Percentiles rank a stretch among this genome's conserved stretches.
These are phyloP conservation scores for Metellina segmentata DNA, from an alignment of 2,888 invertebrate species.

Conservation along the genomic window DNA sequence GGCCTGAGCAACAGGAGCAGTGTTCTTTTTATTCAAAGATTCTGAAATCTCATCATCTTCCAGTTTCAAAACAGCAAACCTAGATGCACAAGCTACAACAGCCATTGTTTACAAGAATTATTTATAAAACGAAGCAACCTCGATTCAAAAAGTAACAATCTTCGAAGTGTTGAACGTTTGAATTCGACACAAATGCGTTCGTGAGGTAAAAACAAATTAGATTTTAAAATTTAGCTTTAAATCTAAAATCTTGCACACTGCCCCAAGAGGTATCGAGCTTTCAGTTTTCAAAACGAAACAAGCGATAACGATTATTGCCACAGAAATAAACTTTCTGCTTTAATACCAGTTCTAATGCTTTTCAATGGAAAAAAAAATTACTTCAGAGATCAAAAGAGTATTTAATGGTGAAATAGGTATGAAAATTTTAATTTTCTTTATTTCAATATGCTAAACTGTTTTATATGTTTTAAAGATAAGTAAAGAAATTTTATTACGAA, in stretches of 20 bases:
- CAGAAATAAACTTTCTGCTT: too few relatives aligned
- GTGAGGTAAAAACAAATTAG: too few relatives aligned
- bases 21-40: slow-evolving; percentile 25
- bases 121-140: background rate
- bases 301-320: background rate
- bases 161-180: background rate
- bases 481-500: background rate
- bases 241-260: too few relatives aligned
- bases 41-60: slow-evolving; percentile 86
- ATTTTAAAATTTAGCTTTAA: too few relatives aligned
- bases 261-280: background rate
- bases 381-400: background rate
- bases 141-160: background rate
- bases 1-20: background rate
- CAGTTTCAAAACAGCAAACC: slow-evolving; percentile 88
- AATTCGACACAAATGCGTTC: too few relatives aligned
- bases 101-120: slow-evolving; percentile 59
- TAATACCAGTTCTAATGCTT: too few relatives aligned
- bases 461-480: background rate
- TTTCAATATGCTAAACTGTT: too few relatives aligned
- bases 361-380: too few relatives aligned
- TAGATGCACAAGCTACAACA: slow-evolving; percentile 83
- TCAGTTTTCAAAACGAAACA: slow-evolving; percentile 2
- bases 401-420: background rate
- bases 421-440: background rate